Evolutionary conservation across 2,888 invertebrate species (phyloP).

Genomic region (Spodoptera exigua): DNA sequence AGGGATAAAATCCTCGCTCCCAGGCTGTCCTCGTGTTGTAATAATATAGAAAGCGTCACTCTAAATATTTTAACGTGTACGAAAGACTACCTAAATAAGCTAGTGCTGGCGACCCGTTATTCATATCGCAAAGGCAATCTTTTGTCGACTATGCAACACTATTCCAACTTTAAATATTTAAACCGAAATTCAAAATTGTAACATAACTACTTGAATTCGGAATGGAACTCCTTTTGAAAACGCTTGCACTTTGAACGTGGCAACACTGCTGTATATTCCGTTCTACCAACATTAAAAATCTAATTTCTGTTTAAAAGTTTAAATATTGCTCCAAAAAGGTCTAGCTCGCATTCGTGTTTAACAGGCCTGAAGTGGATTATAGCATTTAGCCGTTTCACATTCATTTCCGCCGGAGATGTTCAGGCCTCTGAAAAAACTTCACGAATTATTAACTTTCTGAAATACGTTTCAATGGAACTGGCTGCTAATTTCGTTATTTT

Average conservation of each 20-base stretch:
- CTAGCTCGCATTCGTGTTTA: constrained; percentile 34
- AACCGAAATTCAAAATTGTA: constrained; percentile 3
- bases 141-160: too few species aligned
- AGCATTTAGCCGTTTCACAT: constrained; percentile 41
- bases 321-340: constrained; percentile 27
- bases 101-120: too few species aligned
- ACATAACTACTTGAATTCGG: constrained; percentile 8
- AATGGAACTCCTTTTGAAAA: constrained; percentile 6
- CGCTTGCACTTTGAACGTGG: not conserved
- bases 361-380: constrained; percentile 51
- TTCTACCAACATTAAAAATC: constrained; percentile 1
- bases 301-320: constrained; percentile 28
- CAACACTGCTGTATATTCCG: too few species aligned
- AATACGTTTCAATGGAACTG: constrained; percentile 11
- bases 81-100: too few species aligned
- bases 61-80: too few species aligned
- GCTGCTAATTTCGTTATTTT: constrained; percentile 22
- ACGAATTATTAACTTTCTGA: constrained; percentile 55
- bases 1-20: too few species aligned
- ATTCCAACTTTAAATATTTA: not conserved
- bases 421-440: constrained; percentile 44
- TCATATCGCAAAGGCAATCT: too few species aligned
- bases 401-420: constrained; percentile 41
- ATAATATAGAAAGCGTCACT: too few species aligned
- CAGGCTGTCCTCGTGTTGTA: too few species aligned